Percentiles rank a stretch among this genome's conserved stretches.
These are phyloP conservation scores for Clavelina lepadiformis DNA, from an alignment of 23 tunicate genomes.

Conservation along the genomic window DNA sequence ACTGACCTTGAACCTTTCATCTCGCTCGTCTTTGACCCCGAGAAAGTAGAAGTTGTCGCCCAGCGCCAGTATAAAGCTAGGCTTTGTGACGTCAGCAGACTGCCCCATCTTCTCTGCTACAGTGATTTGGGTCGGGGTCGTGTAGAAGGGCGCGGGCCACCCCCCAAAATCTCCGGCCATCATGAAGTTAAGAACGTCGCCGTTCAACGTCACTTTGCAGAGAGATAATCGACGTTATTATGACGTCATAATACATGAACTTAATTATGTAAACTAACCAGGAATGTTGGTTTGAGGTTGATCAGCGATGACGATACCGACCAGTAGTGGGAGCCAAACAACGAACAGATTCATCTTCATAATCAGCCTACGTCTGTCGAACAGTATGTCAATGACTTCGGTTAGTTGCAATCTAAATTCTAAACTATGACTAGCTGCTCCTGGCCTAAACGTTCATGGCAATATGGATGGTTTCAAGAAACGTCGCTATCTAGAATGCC, in stretches of 20 bases:
- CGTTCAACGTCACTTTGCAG: constrained; percentile 6
- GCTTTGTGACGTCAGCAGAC: constrained; percentile 19
- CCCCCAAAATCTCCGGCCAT: constrained; percentile 73
- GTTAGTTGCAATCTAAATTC: too few species aligned
- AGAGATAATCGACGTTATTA: background rate
- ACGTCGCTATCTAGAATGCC: too few species aligned
- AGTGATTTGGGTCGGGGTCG: constrained; percentile 44
- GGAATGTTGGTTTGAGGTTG: too few species aligned
- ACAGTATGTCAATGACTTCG: too few species aligned
- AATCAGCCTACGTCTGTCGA: too few species aligned
- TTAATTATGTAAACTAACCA: too few species aligned
- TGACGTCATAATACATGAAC: background rate
- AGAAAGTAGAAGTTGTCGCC: constrained; percentile 83
- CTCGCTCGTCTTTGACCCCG: constrained; percentile 58
- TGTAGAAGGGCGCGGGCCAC: constrained; percentile 59
- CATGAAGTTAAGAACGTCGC: constrained; percentile 26
- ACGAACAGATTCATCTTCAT: too few species aligned
- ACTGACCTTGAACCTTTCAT: constrained; percentile 55
- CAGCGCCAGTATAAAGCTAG: constrained; percentile 54
- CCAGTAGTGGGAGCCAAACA: too few species aligned
- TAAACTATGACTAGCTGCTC: too few species aligned
- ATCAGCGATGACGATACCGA: too few species aligned
- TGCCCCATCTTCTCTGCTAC: constrained; percentile 56
- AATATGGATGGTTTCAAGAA: too few species aligned
- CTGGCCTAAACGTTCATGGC: too few species aligned